Evolutionary conservation across 2,797 vertebrate genomes (phyloP).

Genomic region (Malacoctenus gilli): DNA sequence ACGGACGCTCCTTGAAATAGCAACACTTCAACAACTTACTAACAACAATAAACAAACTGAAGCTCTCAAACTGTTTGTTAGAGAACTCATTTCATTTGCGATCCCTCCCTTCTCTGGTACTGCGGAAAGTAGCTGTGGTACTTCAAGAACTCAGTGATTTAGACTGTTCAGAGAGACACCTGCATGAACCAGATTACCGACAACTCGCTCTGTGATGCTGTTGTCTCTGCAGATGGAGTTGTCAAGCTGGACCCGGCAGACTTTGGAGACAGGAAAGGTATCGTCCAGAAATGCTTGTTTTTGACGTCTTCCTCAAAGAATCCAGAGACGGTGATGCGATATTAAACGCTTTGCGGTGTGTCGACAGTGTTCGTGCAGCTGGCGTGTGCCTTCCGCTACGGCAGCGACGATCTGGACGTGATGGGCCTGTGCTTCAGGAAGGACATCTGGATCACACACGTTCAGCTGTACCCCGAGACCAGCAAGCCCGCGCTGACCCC

Average conservation of each 20-base stretch:
- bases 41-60: no score
- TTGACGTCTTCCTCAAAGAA: background rate
- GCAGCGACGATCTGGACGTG: conserved; percentile 91
- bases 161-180: no score
- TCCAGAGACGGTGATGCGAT: background rate
- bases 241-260: conserved; percentile 86
- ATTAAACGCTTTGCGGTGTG: background rate
- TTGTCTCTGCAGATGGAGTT: conserved; percentile 82
- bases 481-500: conserved; percentile 77
- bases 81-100: no score
- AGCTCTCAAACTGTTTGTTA: no score
- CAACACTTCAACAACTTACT: no score
- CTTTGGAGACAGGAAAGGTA: conserved; percentile 88
- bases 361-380: conserved; percentile 87
- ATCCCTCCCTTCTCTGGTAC: no score
- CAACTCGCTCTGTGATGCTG: background rate
- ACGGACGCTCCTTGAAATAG: no score
- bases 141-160: no score
- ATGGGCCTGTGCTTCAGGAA: conserved; percentile 92
- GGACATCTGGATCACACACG: conserved; percentile 86
- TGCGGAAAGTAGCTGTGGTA: no score
- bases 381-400: conserved; percentile 92
- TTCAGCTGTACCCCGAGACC: conserved; percentile 83
- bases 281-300: background rate
- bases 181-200: background rate